These are phyloP conservation scores for Polymixis lichenea DNA, from an alignment of 2,888 invertebrate genomes.

Conservation along the genomic window DNA sequence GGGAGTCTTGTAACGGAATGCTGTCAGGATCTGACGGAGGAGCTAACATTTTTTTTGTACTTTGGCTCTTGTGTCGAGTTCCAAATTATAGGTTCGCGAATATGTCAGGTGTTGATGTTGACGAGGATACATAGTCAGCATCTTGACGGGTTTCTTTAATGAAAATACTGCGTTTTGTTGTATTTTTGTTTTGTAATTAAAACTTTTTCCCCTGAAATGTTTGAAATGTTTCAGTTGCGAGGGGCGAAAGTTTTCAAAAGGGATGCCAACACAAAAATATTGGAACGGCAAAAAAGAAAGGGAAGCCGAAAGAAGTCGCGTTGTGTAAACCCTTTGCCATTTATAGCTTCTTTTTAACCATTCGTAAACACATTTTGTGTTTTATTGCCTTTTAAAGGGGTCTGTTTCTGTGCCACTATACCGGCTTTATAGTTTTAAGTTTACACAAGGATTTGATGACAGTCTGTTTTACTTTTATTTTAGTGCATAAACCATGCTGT, in stretches of 20 bases:
- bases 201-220: conserved; percentile 12
- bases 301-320: conserved; percentile 7
- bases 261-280: neutral
- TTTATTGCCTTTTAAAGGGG: conserved; percentile 37
- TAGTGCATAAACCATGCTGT: conserved; percentile 10
- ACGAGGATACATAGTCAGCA: conserved; percentile 34
- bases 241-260: neutral
- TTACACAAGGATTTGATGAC: conserved; percentile 38
- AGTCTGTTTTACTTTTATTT: conserved; percentile 24
- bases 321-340: conserved; percentile 31
- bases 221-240: conserved; percentile 12
- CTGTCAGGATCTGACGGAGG: conserved; percentile 60
- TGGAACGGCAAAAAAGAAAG: neutral
- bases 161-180: conserved; percentile 4
- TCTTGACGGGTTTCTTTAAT: conserved; percentile 1
- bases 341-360: conserved; percentile 33
- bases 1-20: conserved; percentile 75
- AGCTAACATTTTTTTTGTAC: conserved; percentile 42
- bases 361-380: conserved; percentile 18
- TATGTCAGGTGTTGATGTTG: conserved; percentile 31
- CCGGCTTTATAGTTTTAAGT: conserved; percentile 39
- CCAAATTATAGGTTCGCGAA: conserved; percentile 63
- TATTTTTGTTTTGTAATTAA: neutral
- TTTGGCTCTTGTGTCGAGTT: conserved; percentile 44
- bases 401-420: conserved; percentile 38